Conservation (phyloP, 1,140 invertebrate genomes). For the Drosophila littoralis region DNA sequence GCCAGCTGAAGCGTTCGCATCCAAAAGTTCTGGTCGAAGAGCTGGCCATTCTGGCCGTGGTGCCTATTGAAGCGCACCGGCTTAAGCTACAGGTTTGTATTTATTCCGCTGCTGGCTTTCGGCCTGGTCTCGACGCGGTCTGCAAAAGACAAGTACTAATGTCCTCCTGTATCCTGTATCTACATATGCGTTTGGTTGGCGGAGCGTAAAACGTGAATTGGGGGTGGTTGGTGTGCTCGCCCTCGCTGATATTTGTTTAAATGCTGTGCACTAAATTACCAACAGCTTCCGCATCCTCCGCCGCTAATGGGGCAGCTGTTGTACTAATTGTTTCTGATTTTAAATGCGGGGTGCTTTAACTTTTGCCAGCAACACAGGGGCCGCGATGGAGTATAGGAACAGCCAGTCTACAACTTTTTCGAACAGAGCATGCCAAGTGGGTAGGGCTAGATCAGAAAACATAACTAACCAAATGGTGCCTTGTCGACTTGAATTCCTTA, state of each 20-base stretch:
- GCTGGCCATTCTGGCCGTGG: slow-evolving; percentile 92
- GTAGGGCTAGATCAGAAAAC: not conserved
- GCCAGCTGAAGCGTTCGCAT: slow-evolving; percentile 89
- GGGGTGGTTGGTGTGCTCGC: slow-evolving; percentile 22
- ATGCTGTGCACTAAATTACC: slow-evolving; percentile 72
- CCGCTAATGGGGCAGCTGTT: slow-evolving; percentile 72
- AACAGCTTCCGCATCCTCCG: slow-evolving; percentile 41
- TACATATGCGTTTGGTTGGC: slow-evolving; percentile 28
- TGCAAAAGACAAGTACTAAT: slow-evolving; percentile 81
- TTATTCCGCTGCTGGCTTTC: slow-evolving; percentile 9
- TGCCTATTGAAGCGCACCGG: slow-evolving; percentile 93
- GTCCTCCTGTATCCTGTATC: slow-evolving; percentile 49
- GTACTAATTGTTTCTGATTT: slow-evolving; percentile 80
- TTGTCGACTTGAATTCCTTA: not conserved
- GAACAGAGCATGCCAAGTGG: not conserved
- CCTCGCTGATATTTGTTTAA: slow-evolving; percentile 77
- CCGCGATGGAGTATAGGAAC: not conserved
- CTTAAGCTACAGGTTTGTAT: slow-evolving; percentile 91
- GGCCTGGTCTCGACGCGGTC: slow-evolving; percentile 41
- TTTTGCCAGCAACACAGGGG: slow-evolving; percentile 14
- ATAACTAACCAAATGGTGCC: too few relatives aligned
- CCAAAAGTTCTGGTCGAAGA: slow-evolving; percentile 94
- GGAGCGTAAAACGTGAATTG: not conserved
- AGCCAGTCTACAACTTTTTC: not conserved
- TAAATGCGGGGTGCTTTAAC: slow-evolving; percentile 50